Conservation (phyloP, 2,113 vertebrate species). For the Stegostoma tigrinum region DNA sequence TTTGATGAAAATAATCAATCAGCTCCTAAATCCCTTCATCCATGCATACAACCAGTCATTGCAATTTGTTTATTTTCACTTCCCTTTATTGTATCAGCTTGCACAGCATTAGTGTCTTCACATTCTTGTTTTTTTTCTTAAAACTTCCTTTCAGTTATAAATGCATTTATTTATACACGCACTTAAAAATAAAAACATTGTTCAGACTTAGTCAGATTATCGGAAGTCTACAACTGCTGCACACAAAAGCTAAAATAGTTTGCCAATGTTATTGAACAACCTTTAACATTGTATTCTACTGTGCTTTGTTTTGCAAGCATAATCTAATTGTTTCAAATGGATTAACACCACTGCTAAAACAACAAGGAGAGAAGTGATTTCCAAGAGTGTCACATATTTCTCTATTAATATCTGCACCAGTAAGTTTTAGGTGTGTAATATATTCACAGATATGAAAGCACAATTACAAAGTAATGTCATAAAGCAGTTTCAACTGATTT, state of each 20-base stretch:
- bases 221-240: not conserved
- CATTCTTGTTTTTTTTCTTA: not conserved
- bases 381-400: not conserved
- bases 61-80: not conserved
- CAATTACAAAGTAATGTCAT: not conserved
- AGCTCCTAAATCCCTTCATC: not conserved
- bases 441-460: not conserved
- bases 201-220: not conserved
- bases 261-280: not conserved
- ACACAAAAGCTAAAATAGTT: not conserved
- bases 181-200: not conserved
- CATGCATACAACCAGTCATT: not conserved
- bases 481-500: not conserved
- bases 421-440: no score
- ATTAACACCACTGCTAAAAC: not conserved
- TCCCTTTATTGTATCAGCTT: not conserved
- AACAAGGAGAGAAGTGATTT: not conserved
- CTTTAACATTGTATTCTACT: not conserved
- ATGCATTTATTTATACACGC: no score
- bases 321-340: not conserved
- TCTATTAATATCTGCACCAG: not conserved
- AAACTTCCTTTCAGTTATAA: not conserved
- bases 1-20: slow-evolving; percentile 23
- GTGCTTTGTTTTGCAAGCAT: not conserved
- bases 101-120: not conserved